phyloP scores from a whole-genome alignment of 2,888 invertebrate genomes.

The Sphaerophoria rueppellii region DNA sequence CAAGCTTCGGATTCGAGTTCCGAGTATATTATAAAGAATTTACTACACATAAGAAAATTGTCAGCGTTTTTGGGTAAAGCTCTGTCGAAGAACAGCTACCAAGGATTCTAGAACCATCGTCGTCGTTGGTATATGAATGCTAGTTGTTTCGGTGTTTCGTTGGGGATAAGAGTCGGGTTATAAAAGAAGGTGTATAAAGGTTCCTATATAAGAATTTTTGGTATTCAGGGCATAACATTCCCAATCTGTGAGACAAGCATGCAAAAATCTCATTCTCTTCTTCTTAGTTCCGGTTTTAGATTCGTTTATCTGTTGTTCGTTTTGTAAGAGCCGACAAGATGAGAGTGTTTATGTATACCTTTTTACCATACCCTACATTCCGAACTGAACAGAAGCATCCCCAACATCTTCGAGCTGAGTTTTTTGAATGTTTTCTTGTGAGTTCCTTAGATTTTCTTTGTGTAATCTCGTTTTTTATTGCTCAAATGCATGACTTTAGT shows the following conservation, averaged over 20 bases:
- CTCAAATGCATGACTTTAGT: conserved; percentile 52
- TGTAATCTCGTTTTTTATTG: conserved; percentile 25
- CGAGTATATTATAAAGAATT: conserved; percentile 61
- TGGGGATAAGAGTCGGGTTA: neutral
- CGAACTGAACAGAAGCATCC: conserved; percentile 36
- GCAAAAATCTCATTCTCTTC: conserved; percentile 70
- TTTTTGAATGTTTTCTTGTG: conserved; percentile 25
- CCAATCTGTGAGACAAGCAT: conserved; percentile 72
- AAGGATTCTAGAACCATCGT: conserved; percentile 1
- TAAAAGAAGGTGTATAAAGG: neutral
- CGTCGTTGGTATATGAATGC: conserved; percentile 11
- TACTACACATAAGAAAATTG: conserved; percentile 64
- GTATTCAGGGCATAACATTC: conserved; percentile 72
- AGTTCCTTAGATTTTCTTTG: neutral
- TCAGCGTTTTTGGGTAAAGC: conserved; percentile 67
- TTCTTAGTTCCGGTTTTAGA: conserved; percentile 57
- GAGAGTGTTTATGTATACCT: no score
- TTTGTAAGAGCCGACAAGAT: conserved; percentile 17
- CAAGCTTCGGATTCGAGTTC: neutral
- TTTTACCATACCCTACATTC: conserved; percentile 56
- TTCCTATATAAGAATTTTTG: conserved; percentile 59
- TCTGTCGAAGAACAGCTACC: conserved; percentile 40
- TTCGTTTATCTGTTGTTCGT: conserved; percentile 42
- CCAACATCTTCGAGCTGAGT: conserved; percentile 60
- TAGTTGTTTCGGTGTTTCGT: neutral